Conservation (phyloP, 2,888 invertebrate genomes). For the Taenaris catops region DNA sequence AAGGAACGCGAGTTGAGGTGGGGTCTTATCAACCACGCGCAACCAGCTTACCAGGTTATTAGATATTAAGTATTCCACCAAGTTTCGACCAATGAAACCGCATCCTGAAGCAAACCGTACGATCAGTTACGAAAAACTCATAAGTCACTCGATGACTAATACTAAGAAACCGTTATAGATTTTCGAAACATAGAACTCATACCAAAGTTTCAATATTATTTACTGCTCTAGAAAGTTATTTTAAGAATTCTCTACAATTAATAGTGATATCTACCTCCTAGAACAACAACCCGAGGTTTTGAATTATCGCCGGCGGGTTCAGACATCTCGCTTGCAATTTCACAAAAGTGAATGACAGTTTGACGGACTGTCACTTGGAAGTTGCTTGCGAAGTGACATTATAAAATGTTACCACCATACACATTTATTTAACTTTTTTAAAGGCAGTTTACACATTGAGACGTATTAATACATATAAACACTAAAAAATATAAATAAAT, state of each 20-base stretch:
- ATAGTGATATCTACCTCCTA: conserved; percentile 58
- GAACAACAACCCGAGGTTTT: conserved; percentile 67
- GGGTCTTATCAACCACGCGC: conserved; percentile 94
- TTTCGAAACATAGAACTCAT: conserved; percentile 32
- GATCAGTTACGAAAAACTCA: conserved; percentile 34
- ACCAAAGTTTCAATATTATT: neutral
- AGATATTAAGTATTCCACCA: conserved; percentile 88
- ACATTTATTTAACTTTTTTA: no score
- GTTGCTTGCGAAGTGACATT: conserved; percentile 9
- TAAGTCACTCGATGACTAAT: conserved; percentile 62
- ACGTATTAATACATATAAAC: no score
- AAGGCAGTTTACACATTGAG: no score
- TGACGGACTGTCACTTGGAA: conserved; percentile 19
- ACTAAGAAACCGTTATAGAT: conserved; percentile 55
- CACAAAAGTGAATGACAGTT: conserved; percentile 37
- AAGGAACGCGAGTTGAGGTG: conserved; percentile 95
- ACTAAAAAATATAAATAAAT: no score
- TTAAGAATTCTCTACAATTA: conserved; percentile 1
- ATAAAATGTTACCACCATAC: neutral
- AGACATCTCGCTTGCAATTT: conserved; percentile 61
- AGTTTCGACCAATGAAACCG: conserved; percentile 95
- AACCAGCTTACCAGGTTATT: conserved; percentile 88
- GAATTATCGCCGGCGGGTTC: conserved; percentile 65
- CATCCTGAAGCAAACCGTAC: conserved; percentile 83
- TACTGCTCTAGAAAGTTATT: conserved; percentile 1